Evolutionary conservation across 1,140 invertebrate species (phyloP).

Genomic region (Penaeus indicus): DNA sequence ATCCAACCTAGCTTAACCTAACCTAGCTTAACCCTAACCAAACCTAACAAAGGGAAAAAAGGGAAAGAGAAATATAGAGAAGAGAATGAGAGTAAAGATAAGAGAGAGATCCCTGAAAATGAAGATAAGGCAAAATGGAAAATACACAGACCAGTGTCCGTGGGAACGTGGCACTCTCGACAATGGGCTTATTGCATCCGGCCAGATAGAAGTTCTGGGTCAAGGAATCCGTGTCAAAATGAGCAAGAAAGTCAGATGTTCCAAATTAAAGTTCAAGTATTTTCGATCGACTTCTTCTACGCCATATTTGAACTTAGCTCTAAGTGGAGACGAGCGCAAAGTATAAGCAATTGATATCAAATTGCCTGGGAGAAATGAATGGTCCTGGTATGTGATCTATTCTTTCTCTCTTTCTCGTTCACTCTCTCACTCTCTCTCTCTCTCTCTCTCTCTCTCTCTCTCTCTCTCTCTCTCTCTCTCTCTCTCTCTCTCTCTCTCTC

Average conservation of each 20-base stretch:
- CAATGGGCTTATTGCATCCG: too few relatives aligned
- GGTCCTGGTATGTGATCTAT: neutral
- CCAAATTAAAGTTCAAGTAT: too few relatives aligned
- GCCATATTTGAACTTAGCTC: too few relatives aligned
- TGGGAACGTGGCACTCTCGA: neutral
- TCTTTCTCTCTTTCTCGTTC: neutral
- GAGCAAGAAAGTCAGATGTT: too few relatives aligned
- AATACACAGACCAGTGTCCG: neutral
- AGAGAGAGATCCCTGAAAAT: neutral
- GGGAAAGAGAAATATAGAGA: constrained; percentile 21
- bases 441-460: too few relatives aligned
- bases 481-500: too few relatives aligned
- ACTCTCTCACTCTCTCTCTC: neutral
- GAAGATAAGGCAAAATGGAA: neutral
- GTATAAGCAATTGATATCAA: neutral
- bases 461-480: too few relatives aligned
- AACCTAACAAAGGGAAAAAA: neutral
- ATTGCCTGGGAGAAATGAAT: neutral
- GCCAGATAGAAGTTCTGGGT: too few relatives aligned
- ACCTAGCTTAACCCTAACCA: neutral
- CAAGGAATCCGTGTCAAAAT: too few relatives aligned
- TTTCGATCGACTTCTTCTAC: too few relatives aligned
- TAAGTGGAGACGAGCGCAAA: neutral
- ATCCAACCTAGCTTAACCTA: constrained; percentile 12
- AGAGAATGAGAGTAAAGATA: neutral